Percentiles rank a stretch among this genome's conserved stretches.
Evolutionary conservation across 2,888 invertebrate species (phyloP).

Genomic region (Barypeithes pellucidus): DNA sequence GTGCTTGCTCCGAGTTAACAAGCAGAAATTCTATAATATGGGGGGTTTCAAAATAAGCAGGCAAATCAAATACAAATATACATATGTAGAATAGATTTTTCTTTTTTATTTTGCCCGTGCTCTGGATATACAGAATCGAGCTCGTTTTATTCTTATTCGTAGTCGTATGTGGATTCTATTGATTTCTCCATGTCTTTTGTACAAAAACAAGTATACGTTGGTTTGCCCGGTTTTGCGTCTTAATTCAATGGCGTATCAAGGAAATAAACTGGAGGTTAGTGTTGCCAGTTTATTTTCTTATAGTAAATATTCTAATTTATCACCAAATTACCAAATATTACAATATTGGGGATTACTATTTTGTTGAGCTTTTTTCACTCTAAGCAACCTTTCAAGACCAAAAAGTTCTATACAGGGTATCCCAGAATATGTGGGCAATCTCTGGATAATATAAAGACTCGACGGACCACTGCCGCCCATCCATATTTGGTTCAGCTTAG

Average conservation of each 20-base stretch:
- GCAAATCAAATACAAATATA: conserved; percentile 54
- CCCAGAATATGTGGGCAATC: too few relatives aligned
- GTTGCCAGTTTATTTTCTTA: background rate
- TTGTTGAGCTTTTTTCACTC: background rate
- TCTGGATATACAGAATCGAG: conserved; percentile 46
- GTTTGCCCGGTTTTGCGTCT: conserved; percentile 30
- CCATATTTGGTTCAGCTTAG: too few relatives aligned
- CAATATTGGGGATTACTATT: background rate
- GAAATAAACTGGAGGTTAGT: too few relatives aligned
- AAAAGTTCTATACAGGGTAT: too few relatives aligned
- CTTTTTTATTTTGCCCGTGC: conserved; percentile 41
- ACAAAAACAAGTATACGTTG: conserved; percentile 48
- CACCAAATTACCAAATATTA: background rate
- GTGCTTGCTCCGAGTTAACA: conserved; percentile 51
- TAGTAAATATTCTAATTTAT: background rate
- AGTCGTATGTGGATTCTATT: conserved; percentile 52
- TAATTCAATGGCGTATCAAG: conserved; percentile 36
- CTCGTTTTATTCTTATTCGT: conserved; percentile 50
- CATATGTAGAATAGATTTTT: conserved; percentile 51
- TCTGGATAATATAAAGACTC: too few relatives aligned
- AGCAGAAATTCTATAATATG: conserved; percentile 53
- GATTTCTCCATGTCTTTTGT: conserved; percentile 54
- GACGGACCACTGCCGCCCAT: too few relatives aligned
- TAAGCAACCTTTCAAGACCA: too few relatives aligned
- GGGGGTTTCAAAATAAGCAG: conserved; percentile 50